Evolutionary conservation across 30 jellyfish, hydroid and myxozoan genomes (phyloP), one percentile per base, ranked within the genome.

Genomic region (Nemopilema nomurai): DNA sequence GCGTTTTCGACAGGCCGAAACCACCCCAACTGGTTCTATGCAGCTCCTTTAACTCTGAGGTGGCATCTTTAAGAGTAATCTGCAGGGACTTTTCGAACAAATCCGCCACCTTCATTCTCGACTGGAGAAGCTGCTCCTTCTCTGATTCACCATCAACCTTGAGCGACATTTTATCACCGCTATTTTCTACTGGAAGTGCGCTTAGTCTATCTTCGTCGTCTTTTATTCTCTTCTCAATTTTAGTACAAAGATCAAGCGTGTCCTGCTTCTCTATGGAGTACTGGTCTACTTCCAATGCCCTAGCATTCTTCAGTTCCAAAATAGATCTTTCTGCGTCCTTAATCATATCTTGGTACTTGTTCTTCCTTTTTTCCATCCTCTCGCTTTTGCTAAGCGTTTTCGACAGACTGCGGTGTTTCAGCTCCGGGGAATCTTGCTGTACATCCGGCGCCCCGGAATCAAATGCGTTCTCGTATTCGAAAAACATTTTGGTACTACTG

Each of bases 221-320:
- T 16, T 68, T 85, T 21, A 86, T 77, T 69, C 89, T 53, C 64
- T 76, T 83, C 52, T 77, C 49, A 21, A 76, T 86, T 26, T 76
- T 86, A 4, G 31, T 41, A 72, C 85, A 76, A 0, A 67, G 52
- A 4, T 67, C 77, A 3, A 49, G 41, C 21, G 81, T 64, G 7
- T 72, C 90, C n/a, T 65, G 71, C 62, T 23, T 74, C 41, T 87
- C 96, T 27, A 62, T 79, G 33, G 49, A 23, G 69, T 84, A 84
- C 23, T 84, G 93, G 57, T 84, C 93, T 22, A 74, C 23, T 30
- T 84, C 93, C 24, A 84, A 67, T 1, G 88, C 77, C 69, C 87
- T 84, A 1, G 93, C 93, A 74, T 79, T 84, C 68, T 89, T 89
- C 68, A 89, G 84, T 67, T 89, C 93, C 4, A 77, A 32, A 18